Conservation (phyloP, 2,113 vertebrate genomes). For the Myiopsitta monachus region DNA sequence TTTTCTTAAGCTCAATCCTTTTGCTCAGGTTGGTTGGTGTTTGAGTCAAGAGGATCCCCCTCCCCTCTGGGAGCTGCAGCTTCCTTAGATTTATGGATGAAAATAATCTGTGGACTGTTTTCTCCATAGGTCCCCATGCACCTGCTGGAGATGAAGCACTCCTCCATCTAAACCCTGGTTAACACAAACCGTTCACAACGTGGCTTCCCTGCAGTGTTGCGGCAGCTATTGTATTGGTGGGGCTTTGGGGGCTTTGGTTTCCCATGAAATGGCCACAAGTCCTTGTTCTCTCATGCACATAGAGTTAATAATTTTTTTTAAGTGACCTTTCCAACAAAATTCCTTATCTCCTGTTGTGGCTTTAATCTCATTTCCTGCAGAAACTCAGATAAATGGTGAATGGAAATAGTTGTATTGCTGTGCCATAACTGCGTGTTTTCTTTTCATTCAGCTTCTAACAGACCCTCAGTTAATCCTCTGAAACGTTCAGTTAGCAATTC, state of each 20-base stretch:
- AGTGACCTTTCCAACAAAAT: neutral
- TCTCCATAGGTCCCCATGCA: neutral
- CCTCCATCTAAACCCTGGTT: neutral
- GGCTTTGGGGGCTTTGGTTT: neutral
- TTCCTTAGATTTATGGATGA: fast-evolving
- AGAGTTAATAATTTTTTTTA: neutral
- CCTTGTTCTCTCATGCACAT: neutral
- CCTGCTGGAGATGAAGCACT: fast-evolving
- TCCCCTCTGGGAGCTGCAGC: neutral
- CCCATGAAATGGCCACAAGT: neutral
- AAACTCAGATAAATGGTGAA: conserved; percentile 34
- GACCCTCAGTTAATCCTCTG: neutral
- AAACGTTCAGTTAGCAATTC: neutral
- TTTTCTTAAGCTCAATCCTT: neutral
- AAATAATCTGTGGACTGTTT: neutral
- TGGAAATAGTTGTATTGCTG: neutral
- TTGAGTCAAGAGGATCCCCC: fast-evolving
- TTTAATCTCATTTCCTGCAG: conserved; percentile 18
- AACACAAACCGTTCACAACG: fast-evolving
- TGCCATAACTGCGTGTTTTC: neutral
- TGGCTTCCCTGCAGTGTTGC: neutral
- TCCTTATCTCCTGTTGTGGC: neutral
- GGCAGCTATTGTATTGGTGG: fast-evolving
- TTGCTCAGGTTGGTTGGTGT: neutral
- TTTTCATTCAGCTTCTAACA: neutral